A percentile compares a stretch with the other conserved stretches of the same genome.
These are phyloP conservation scores for Lepidurus couesii DNA, from an alignment of 1,140 invertebrate genomes.

Conservation along the genomic window DNA sequence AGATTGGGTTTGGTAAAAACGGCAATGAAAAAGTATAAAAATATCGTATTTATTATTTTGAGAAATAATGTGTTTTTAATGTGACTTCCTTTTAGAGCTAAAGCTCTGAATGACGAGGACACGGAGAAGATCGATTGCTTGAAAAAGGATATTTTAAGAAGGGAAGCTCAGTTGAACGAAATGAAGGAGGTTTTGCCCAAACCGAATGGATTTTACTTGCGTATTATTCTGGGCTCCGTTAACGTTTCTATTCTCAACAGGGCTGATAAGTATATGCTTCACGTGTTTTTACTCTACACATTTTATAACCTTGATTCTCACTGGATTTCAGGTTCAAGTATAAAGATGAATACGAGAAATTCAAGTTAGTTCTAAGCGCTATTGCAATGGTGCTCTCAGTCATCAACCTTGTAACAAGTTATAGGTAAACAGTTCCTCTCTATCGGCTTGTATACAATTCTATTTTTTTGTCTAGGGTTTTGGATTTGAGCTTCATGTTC, in stretches of 20 bases:
- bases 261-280: slow-evolving; percentile 74
- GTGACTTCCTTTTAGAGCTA: slow-evolving; percentile 36
- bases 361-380: slow-evolving; percentile 89
- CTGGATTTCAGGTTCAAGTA: slow-evolving; percentile 73
- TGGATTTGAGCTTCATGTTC: slow-evolving; percentile 93
- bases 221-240: slow-evolving; percentile 90
- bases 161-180: slow-evolving; percentile 71
- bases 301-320: slow-evolving; percentile 32
- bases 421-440: slow-evolving; percentile 57
- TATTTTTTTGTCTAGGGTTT: slow-evolving; percentile 57
- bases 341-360: slow-evolving; percentile 98
- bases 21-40: slow-evolving; percentile 63
- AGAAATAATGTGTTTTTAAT: slow-evolving; percentile 21
- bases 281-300: neutral
- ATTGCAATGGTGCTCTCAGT: slow-evolving; percentile 84
- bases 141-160: slow-evolving; percentile 64
- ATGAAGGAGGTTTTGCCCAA: slow-evolving; percentile 81
- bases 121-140: slow-evolving; percentile 46
- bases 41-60: neutral
- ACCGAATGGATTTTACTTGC: slow-evolving; percentile 79
- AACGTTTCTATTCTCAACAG: slow-evolving; percentile 96
- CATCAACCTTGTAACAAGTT: slow-evolving; percentile 71
- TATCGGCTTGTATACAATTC: slow-evolving; percentile 28
- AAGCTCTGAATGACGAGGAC: slow-evolving; percentile 41
- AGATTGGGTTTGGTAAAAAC: slow-evolving; percentile 72